Evolutionary conservation across 2,888 invertebrate species (phyloP).

Genomic region (Acrobasis repandana): DNA sequence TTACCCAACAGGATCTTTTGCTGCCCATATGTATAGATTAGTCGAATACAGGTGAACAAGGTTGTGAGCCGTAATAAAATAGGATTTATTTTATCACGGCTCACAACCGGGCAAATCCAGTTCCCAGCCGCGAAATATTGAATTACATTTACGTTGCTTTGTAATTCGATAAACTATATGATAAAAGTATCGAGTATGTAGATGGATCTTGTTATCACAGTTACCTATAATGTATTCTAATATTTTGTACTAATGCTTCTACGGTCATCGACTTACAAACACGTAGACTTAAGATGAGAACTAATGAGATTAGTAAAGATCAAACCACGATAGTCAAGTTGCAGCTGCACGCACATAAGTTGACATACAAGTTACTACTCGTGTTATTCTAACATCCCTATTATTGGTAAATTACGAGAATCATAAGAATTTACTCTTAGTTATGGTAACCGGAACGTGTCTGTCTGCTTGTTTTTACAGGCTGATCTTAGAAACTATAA

Average conservation of each 20-base stretch:
- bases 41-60: slow-evolving; percentile 17
- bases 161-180: slow-evolving; percentile 10
- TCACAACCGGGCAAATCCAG: slow-evolving; percentile 11
- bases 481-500: no score
- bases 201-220: neutral
- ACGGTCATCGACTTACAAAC: neutral
- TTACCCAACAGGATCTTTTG: slow-evolving; percentile 6
- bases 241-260: neutral
- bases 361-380: no score
- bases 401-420: no score
- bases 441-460: no score
- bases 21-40: neutral
- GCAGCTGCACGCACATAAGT: neutral
- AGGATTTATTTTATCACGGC: slow-evolving; percentile 13
- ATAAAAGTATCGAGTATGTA: neutral
- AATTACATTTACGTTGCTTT: slow-evolving; percentile 12
- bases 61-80: no score
- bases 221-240: neutral
- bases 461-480: no score
- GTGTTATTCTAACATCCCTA: no score
- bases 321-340: neutral
- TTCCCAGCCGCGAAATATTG: slow-evolving; percentile 14
- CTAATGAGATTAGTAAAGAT: neutral
- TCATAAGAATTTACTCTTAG: no score
- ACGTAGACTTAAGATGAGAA: slow-evolving; percentile 3